phyloP scores from a whole-genome alignment of 1,140 invertebrate species.

The Metaphire vulgaris region DNA sequence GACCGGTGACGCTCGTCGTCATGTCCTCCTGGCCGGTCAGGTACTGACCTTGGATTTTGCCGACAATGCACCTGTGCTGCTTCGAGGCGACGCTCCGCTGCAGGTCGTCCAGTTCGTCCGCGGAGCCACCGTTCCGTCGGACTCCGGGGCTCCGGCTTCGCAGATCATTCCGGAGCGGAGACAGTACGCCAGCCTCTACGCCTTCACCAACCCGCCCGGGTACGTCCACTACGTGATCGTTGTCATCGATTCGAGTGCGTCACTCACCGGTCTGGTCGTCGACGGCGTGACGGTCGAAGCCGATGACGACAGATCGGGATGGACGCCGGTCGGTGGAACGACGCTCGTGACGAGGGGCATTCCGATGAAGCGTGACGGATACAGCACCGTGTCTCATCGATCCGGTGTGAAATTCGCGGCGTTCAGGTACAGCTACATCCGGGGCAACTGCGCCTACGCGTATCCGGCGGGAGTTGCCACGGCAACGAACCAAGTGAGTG shows the following conservation, averaged over 20 bases:
- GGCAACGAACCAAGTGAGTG: not conserved
- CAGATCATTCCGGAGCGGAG: slow-evolving; percentile 6
- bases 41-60: slow-evolving; percentile 5
- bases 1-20: not conserved
- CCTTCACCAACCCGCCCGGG: not conserved
- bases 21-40: not conserved
- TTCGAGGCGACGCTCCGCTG: slow-evolving; percentile 2
- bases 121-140: not conserved
- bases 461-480: slow-evolving; percentile 17
- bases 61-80: slow-evolving; percentile 3
- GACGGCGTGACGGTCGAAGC: not conserved
- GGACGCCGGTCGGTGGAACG: not conserved
- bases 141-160: slow-evolving; percentile 2
- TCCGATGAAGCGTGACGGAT: not conserved
- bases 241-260: not conserved
- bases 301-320: not conserved
- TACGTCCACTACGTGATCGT: slow-evolving; percentile 3
- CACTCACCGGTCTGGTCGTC: not conserved
- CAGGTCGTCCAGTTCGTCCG: slow-evolving; percentile 15
- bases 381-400: slow-evolving; percentile 8
- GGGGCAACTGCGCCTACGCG: slow-evolving; percentile 17
- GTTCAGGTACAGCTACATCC: not conserved
- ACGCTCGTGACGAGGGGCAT: not conserved
- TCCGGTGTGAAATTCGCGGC: not conserved
- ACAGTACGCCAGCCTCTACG: slow-evolving; percentile 11